Base-by-base conservation (phyloP, 2,113 vertebrate species). In the Numida meleagris region DNA sequence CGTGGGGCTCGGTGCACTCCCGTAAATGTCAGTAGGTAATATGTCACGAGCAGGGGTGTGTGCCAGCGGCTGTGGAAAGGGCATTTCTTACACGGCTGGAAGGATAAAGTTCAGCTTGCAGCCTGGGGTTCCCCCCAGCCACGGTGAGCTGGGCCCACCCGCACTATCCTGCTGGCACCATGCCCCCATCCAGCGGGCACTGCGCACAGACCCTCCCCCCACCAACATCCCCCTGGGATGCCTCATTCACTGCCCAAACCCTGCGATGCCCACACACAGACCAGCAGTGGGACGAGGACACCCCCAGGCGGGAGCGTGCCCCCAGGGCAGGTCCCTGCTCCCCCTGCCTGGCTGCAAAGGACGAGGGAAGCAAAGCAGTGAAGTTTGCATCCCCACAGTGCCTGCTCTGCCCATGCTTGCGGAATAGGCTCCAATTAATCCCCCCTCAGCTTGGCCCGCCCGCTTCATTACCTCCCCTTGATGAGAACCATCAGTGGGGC, bases 401-500 rank as follows among this genome's bases (percentile, higher is more conserved):
- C 5, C 74, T 63, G 57, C 74, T 86, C 73, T 71, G 40, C 67
- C 73, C 40, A 77, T 20, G 1, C 31, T 68, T 96, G 53, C 74
- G 89, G 88, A 97, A 96, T 97, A 90, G 79, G 95, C 96, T 93
- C 92, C 93, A 96, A 92, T 96, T 97, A 96, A 95, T 97, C 79
- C 76, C 90, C 84, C 77, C 85, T 95, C 96, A 94, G 97, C 95
- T 79, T 81, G 88, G 92, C 94, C 95, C 94, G 93, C 96, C 96
- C 51, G 98, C 97, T 97, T 95, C 95, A 97, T 97, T 97, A 97
- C 96, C 97, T 97, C 96, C 95, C 96, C 96, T 97, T 97, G 96
- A 96, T 97, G 97, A 97, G 97, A 97, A 97, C 96, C 97, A 97
- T 97, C 97, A 97, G 97, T 96, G 94, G 97, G 97, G 97, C 97